Evolutionary conservation across 2,888 invertebrate genomes (phyloP).

Genomic region (Steinernema hermaphroditum): DNA sequence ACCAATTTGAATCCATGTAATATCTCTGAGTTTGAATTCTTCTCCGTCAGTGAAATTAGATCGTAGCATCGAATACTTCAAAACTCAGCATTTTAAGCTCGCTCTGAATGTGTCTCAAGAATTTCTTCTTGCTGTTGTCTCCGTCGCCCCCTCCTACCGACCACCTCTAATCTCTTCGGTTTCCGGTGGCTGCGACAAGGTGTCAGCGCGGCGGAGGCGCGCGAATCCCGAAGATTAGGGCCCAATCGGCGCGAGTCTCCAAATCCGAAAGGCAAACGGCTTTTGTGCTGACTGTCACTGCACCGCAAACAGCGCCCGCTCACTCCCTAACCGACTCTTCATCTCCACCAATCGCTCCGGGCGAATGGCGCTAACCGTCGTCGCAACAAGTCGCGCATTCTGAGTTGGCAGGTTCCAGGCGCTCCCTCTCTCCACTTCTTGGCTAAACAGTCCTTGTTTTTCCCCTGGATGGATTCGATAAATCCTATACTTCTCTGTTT

Average conservation of each 20-base stretch:
- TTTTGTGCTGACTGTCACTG: slow-evolving; percentile 26
- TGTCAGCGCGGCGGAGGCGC: slow-evolving; percentile 13
- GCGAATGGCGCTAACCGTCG: slow-evolving; percentile 3
- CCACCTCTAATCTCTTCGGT: slow-evolving; percentile 4
- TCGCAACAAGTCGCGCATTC: not conserved
- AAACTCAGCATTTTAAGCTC: too few species aligned
- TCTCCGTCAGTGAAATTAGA: too few species aligned
- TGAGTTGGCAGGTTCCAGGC: slow-evolving; percentile 15
- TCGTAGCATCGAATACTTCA: too few species aligned
- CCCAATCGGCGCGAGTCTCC: slow-evolving; percentile 16
- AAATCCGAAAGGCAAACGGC: slow-evolving; percentile 27
- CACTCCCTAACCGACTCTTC: slow-evolving; percentile 1
- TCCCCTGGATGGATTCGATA: too few species aligned
- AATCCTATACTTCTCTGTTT: too few species aligned
- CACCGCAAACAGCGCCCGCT: slow-evolving; percentile 7
- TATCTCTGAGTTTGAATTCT: too few species aligned
- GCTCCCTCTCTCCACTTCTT: too few species aligned
- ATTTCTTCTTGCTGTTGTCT: too few species aligned
- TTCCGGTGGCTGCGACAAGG: slow-evolving; percentile 20
- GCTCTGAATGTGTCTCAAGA: too few species aligned
- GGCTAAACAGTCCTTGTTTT: too few species aligned
- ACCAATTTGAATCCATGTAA: too few species aligned
- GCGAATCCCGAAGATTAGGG: slow-evolving; percentile 16
- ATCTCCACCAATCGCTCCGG: slow-evolving; percentile 16
- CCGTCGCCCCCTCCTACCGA: too few species aligned